Base-by-base conservation (phyloP, 2,113 vertebrate species). In the Lepisosteus oculatus region DNA sequence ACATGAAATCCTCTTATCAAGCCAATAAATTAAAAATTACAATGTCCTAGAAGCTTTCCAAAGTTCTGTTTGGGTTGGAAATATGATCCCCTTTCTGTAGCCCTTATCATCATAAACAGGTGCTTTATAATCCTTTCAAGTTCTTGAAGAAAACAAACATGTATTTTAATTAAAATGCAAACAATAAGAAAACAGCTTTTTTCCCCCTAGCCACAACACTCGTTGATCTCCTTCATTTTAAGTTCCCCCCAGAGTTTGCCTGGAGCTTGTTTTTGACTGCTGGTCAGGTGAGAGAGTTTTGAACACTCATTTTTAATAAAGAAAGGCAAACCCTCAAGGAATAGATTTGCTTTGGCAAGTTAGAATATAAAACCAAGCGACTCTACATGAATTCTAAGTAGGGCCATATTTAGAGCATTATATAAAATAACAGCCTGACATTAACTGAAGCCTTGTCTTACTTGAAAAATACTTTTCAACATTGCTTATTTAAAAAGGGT, bases 61-160 rank as follows among this genome's bases (percentile, higher is more conserved):
- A 51, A 51, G 9, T 51, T 1, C 5, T 51, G 9, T 51, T 51
- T 51, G 4, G 5, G 5, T 51, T 51, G 9, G 9, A 9, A 51
- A 51, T 51, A 51, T 9, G 9, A 9, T 9, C 4, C 9, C 47
- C 47, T 9, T 42, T 62, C 66, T 43, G 72, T 45, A 11, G 45
- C 15, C 42, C 74, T 67, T 15, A 54, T 71, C 69, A 54, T 61
- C 44, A 55, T 80, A 77, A 81, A 70, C 70, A 70, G 64, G 68
- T 67, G 43, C 41, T 81, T 81, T 81, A 65, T 84, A 75, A 83
- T 74, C 75, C 73, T 81, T 65, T 65, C 57, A 72, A 73, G 79
- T 72, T 68, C 76, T 74, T 74, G 65, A 29, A 71, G 77, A 82
- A 85, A 81, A 79, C 75, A 84, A 82, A 83, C 77, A 80, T 42